Percentiles rank a stretch among this genome's conserved stretches.
Conservation (phyloP, 92 coral and sea anemone genomes). For the Muricea muricata region DNA sequence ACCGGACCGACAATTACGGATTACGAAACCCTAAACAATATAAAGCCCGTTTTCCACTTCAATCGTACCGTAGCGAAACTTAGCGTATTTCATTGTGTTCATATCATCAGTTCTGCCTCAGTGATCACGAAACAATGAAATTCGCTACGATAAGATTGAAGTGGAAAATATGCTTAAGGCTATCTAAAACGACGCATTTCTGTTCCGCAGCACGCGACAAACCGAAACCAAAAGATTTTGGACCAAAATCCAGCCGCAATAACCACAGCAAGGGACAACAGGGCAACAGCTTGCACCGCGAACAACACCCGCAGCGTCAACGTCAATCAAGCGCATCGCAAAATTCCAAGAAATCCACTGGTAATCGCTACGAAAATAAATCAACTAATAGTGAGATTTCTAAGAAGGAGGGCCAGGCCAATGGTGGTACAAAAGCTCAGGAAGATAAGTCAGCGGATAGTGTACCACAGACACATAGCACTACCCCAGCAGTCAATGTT, state of each 20-base stretch:
- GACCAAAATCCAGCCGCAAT: not conserved
- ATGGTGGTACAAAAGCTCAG: not conserved
- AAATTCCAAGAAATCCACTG: slow-evolving; percentile 6
- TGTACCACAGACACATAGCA: not conserved
- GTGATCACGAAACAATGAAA: too few relatives aligned
- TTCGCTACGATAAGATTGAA: too few relatives aligned
- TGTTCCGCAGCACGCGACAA: slow-evolving; percentile 4
- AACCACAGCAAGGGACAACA: not conserved
- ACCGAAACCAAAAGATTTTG: slow-evolving; percentile 21
- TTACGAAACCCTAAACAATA: too few relatives aligned
- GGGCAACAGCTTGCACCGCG: not conserved
- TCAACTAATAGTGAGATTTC: not conserved
- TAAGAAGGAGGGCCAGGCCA: not conserved
- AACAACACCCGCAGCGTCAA: slow-evolving; percentile 2
- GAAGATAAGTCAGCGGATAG: not conserved
- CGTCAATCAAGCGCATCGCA: not conserved
- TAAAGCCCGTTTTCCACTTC: too few relatives aligned
- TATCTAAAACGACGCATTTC: too few relatives aligned
- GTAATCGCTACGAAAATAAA: not conserved
- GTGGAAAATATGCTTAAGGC: too few relatives aligned
- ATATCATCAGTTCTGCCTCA: too few relatives aligned
- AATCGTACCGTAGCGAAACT: too few relatives aligned
- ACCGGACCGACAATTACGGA: too few relatives aligned
- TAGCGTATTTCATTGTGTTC: too few relatives aligned
- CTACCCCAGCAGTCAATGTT: not conserved